Conservation (phyloP, 2,113 vertebrate genomes). For the Ovis aries region DNA sequence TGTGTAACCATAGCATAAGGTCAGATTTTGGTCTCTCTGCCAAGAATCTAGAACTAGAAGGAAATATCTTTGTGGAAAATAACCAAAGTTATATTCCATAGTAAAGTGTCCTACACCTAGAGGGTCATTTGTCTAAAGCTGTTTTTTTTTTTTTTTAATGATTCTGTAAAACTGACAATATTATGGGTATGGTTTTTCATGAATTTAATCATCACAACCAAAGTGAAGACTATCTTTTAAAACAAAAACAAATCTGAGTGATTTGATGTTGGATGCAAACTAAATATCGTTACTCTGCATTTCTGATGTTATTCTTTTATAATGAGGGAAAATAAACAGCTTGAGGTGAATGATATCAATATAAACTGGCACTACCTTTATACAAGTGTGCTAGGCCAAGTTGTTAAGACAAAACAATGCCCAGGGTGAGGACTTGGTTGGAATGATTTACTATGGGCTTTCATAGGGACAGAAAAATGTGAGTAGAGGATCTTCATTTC, state of each 20-base stretch:
- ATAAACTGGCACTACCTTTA: not conserved
- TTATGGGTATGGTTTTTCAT: not conserved
- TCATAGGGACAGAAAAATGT: not conserved
- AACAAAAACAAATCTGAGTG: not conserved
- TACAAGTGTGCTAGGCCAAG: not conserved
- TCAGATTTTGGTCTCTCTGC: not conserved
- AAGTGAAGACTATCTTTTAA: not conserved
- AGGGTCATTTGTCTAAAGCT: not conserved
- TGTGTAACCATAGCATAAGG: not conserved
- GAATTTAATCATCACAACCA: not conserved
- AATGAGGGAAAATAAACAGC: not conserved
- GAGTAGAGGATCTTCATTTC: not conserved
- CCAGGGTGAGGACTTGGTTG: not conserved
- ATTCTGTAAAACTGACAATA: not conserved
- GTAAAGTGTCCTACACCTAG: not conserved
- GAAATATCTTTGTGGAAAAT: not conserved
- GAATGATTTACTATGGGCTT: not conserved
- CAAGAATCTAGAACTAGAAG: not conserved
- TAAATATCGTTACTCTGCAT: not conserved
- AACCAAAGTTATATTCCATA: not conserved
- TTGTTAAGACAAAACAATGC: not conserved
- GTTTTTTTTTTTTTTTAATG: not conserved
- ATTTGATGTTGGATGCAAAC: not conserved
- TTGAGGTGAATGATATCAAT: not conserved
- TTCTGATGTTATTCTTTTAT: not conserved